Evolutionary conservation across 2,797 vertebrate genomes (phyloP), one percentile per base, ranked within the genome.

Genomic region (Pipistrellus kuhlii): DNA sequence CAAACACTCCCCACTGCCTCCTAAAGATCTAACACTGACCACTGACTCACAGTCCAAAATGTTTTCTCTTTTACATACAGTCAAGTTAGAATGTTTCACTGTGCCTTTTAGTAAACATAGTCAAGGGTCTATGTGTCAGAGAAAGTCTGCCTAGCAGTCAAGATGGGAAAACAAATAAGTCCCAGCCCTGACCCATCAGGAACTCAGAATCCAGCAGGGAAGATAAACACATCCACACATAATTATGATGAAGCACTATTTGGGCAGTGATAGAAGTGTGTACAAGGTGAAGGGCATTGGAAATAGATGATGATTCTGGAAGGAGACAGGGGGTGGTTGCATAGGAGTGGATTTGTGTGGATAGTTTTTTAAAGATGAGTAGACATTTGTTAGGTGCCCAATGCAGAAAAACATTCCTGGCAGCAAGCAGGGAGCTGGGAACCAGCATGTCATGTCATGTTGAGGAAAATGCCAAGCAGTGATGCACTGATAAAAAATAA

Each of bases 51-150:
- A 20, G 8, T 8, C 10, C 12, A 38, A 46, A 38, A 41, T 41
- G 5, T n/a, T 91, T 64, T 53, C 35, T 75, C 57, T 20, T 66
- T 51, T 66, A 92, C 91, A 66, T 59, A n/a, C 46, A 48, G 20
- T 20, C 25, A 80, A 6, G 55, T 69, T 90, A 38, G n/a, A 66
- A 48, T 73, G 55, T 88, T 90, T 55, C 77, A 66, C 76, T 12
- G 10, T 71, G 15, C 8, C 87, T 83, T 51, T 94, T 91, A 82
- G 76, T 27, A 92, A 88, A 94, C 18, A 78, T 46, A 72, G 30
- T 32, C 20, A 44, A 86, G 25, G 44, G 25, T 21, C 53, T 69
- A 9, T 53, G 23, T 44, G 41, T 82, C 64, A 35, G 46, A 75
- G 71, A 85, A 27, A 75, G 14, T 64, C 20, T 76, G 44, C 46